Base-by-base conservation (phyloP, 2,113 vertebrate species). In the Gobius niger region DNA sequence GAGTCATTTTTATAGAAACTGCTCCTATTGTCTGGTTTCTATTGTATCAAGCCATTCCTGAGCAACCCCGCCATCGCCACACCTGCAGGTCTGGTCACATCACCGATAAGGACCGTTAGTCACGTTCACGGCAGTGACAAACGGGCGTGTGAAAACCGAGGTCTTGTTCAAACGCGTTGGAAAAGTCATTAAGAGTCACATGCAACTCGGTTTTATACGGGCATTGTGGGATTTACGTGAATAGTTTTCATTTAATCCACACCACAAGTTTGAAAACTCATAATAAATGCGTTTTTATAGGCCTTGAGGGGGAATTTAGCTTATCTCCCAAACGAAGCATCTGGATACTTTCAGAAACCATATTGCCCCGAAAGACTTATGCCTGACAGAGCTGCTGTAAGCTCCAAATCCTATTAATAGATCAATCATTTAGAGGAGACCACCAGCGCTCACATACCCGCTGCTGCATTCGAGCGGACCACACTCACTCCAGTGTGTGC, bases 321-420 rank as follows among this genome's bases (percentile, higher is more conserved):
- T 12, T 40, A 9, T 46, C 44, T 46, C 44, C 44, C 52, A 19
- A 14, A 9, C 7, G 34, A 8, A 9, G 42, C 57, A 60, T 60
- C 57, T 60, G 57, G 57, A 14, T 44, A n/a, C 57, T 60, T 42
- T 60, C 57, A 41, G 24, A 59, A 42, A 59, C 24, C 47, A 7
- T 40, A 57, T 57, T 57, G 5, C 12, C 4, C 54, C 5, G 24
- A 7, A 41, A 60, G 34, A 13, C 57, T 41, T 42, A 7, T n/a
- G 40, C 14, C 15, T 40, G n/a, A 42, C 57, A 15, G 57, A 60
- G 40, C 40, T 60, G 57, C 40, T 60, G 1, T 42, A 42, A 60
- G 40, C 34, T 14, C 14, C 14, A 42, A 60, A 60, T 60, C 57
- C 57, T 60, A 60, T 60, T 60, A 60, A 60, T 40, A 60, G 57